Percentiles rank a stretch among this genome's conserved stretches.
Conservation (phyloP, 2,888 invertebrate genomes). For the Phyllotreta cruciferae region DNA sequence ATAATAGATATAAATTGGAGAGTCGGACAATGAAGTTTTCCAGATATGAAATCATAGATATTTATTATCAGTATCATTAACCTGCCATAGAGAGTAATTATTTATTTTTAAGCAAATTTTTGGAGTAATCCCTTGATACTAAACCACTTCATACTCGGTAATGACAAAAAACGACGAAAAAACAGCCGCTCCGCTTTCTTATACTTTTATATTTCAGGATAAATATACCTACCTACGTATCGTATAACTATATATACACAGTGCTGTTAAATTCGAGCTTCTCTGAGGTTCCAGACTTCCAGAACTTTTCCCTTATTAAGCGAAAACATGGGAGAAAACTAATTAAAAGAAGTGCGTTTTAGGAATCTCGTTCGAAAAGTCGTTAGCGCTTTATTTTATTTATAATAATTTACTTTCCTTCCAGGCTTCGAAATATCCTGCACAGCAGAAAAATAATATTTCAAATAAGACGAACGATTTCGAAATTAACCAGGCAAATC, state of each 20-base stretch:
- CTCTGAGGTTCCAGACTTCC: conserved; percentile 34
- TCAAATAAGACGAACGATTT: too few species aligned
- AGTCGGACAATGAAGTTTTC: too few species aligned
- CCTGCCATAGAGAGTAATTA: too few species aligned
- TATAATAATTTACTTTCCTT: neutral
- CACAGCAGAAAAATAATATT: too few species aligned
- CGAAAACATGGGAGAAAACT: conserved; percentile 38
- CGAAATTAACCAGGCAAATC: too few species aligned
- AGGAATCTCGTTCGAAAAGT: neutral
- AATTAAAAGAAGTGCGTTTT: conserved; percentile 17
- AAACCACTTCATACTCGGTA: conserved; percentile 44
- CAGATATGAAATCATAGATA: too few species aligned
- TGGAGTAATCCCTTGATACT: conserved; percentile 33
- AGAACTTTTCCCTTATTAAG: conserved; percentile 39
- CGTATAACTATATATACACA: conserved; percentile 11
- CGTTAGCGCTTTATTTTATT: neutral
- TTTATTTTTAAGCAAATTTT: neutral
- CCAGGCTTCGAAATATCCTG: neutral
- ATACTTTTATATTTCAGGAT: conserved; percentile 34
- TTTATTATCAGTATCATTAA: too few species aligned
- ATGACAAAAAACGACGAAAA: conserved; percentile 51
- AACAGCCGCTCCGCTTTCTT: conserved; percentile 41
- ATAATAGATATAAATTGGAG: too few species aligned
- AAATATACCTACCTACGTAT: conserved; percentile 8
- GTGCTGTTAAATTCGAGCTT: conserved; percentile 9